Base-by-base conservation (phyloP, 2,888 invertebrate genomes). In the Dynastes grantii region DNA sequence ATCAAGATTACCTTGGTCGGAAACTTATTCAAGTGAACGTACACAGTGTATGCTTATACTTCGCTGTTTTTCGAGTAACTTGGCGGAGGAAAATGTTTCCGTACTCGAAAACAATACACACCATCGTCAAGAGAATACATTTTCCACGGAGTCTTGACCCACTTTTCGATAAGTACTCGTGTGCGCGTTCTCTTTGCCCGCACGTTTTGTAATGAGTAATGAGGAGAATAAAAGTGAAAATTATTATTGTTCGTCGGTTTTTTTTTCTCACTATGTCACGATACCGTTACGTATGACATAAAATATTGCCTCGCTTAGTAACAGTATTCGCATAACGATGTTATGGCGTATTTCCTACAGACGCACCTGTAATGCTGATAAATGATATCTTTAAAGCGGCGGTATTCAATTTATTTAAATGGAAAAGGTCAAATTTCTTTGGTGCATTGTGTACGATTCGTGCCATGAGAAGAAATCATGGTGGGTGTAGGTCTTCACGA, bases 81-180 rank as follows among this genome's bases (percentile, higher is more conserved):
- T 22, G 6, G 27, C 29, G 63, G 27, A 68, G 51, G 51, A 68
- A 68, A 68, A 68, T 68, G 22, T 51, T 51, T 51, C 68, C 68
- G 29, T 51, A 22, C 51, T 27, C n/a, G 29, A 68, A 68, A 49
- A 68, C 51, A 68, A 68, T 68, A 68, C 13, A 63, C 63, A n/a
- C 8, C 32, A 22, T 22, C 22, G 22, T 11, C 29, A 13, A 32
- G 63, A 63, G 29, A 63, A 32, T 63, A 63, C 51, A n/a, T 68
- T 68, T 68, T 68, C 29, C 68, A 68, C 22, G 29, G 51, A 68
- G 63, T 63, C 68, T 68, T 68, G 68, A 51, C 68, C 68, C 29
- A 68, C 68, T 51, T 68, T 68, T 68, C 68, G 32, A 11, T 29
- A 63, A 63, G 55, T 22, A 55, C 32, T 63, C 63, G 27, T 58